These are phyloP conservation scores for Palythoa caribaeorum DNA, from an alignment of 92 coral and sea anemone species.

Conservation along the genomic window DNA sequence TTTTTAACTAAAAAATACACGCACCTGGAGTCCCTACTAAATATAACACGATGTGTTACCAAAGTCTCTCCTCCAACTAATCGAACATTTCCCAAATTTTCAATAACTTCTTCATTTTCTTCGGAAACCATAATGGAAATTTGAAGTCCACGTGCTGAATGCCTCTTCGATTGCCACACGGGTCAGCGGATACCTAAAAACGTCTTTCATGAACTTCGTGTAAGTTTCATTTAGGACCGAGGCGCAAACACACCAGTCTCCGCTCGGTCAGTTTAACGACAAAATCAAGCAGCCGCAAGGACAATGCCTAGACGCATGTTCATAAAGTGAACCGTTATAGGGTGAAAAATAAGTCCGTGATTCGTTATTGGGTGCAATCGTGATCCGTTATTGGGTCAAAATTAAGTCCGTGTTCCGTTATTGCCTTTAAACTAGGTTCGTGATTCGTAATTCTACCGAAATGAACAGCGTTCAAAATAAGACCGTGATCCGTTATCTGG, in stretches of 20 bases:
- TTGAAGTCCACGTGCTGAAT: constrained; percentile 30
- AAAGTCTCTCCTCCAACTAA: constrained; percentile 95
- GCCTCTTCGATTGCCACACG: not conserved
- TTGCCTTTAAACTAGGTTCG: no score
- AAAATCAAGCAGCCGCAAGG: no score
- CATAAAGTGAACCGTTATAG: no score
- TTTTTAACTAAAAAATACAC: constrained; percentile 6
- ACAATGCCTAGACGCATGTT: no score
- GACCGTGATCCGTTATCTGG: no score
- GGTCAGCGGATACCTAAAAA: not conserved
- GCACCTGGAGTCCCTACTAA: constrained; percentile 92
- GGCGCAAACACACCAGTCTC: not conserved
- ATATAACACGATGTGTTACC: constrained; percentile 73
- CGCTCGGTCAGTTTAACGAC: not conserved
- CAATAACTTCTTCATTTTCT: constrained; percentile 45
- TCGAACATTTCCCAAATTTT: constrained; percentile 75
- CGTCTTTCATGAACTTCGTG: not conserved
- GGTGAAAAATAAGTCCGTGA: no score
- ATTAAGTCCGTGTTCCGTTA: no score
- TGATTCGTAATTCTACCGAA: no score
- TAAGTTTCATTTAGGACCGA: not conserved
- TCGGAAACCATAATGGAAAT: constrained; percentile 38
- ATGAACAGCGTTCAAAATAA: no score
- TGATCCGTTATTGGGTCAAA: no score
- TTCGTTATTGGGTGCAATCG: no score